Conservation (phyloP, 1,140 invertebrate genomes). For the Hydropsyche tenuis region DNA sequence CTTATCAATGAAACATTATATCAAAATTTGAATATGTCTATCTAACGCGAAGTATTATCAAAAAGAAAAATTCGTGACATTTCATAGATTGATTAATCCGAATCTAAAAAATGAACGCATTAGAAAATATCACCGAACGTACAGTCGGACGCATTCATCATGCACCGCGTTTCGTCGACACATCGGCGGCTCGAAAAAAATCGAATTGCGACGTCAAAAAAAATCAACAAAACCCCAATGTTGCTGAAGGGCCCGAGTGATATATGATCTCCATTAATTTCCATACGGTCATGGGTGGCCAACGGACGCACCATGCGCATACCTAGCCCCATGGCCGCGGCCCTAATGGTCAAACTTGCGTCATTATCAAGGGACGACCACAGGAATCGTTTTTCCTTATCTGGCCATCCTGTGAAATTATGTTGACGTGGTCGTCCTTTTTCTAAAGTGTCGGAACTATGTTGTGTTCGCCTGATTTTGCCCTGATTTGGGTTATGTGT, state of each 20-base stretch:
- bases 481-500: too few species aligned
- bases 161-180: neutral
- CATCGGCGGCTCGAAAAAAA: neutral
- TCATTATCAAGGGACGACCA: conserved; percentile 29
- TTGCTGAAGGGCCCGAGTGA: neutral
- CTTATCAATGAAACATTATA: too few species aligned
- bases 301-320: neutral
- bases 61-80: too few species aligned
- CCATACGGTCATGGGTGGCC: neutral
- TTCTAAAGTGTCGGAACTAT: neutral
- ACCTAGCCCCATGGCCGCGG: neutral
- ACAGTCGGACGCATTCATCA: neutral
- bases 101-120: too few species aligned
- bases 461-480: too few species aligned
- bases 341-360: conserved; percentile 39
- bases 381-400: conserved; percentile 37
- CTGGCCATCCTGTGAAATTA: conserved; percentile 21
- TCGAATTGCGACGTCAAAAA: neutral
- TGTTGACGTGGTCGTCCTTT: neutral
- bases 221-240: neutral
- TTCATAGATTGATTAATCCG: too few species aligned
- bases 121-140: too few species aligned
- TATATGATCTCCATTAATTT: conserved; percentile 20
- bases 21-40: too few species aligned
- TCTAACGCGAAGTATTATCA: too few species aligned